Conservation (phyloP, 2,888 invertebrate species). For the Endomychus coccineus region DNA sequence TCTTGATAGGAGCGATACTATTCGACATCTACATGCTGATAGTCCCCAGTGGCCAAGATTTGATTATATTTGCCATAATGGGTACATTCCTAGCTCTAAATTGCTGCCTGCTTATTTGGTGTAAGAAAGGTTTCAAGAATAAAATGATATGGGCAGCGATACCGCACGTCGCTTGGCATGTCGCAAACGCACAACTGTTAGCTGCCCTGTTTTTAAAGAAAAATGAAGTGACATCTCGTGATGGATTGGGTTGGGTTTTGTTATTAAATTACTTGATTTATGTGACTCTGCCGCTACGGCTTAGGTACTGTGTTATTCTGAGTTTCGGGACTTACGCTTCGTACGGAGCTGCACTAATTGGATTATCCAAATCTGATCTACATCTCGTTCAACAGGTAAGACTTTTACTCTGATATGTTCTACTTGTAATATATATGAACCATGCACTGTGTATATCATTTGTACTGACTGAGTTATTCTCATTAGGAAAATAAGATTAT, state of each 20-base stretch:
- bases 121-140: slow-evolving; percentile 33
- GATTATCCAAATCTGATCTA: slow-evolving; percentile 48
- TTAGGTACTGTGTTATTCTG: slow-evolving; percentile 55
- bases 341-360: slow-evolving; percentile 53
- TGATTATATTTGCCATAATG: slow-evolving; percentile 37
- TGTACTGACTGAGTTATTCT: too few species aligned
- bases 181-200: slow-evolving; percentile 55
- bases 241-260: slow-evolving; percentile 65
- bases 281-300: slow-evolving; percentile 63
- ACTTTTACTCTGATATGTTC: too few species aligned
- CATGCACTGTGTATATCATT: too few species aligned
- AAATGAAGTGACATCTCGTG: slow-evolving; percentile 53
- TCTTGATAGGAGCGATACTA: slow-evolving; percentile 58
- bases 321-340: slow-evolving; percentile 54
- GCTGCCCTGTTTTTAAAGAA: slow-evolving; percentile 55
- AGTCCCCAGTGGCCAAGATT: slow-evolving; percentile 48
- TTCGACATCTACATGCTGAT: slow-evolving; percentile 57
- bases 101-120: slow-evolving; percentile 39
- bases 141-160: slow-evolving; percentile 49
- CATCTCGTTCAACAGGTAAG: slow-evolving; percentile 48
- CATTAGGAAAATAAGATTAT: too few species aligned
- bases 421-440: too few species aligned
- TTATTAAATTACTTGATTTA: slow-evolving; percentile 66
- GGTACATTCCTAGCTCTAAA: slow-evolving; percentile 40
- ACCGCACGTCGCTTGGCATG: slow-evolving; percentile 59